Evolutionary conservation across 2,113 vertebrate species (phyloP), one percentile per base, ranked within the genome.

Genomic region (Cavia aperea): DNA sequence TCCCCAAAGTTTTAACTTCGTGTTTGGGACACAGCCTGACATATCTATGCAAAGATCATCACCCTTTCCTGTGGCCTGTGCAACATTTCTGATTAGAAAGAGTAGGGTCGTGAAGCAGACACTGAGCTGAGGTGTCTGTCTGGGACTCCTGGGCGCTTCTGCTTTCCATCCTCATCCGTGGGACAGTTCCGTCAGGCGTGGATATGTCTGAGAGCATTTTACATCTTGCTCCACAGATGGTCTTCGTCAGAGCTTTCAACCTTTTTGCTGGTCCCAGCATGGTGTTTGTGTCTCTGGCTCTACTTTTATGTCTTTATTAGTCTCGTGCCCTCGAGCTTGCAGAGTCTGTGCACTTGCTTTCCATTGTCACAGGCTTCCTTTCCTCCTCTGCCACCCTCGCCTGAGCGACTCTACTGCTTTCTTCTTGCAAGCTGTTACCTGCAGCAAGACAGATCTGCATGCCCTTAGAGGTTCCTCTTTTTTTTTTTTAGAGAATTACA

Each of bases 131-230:
- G 4, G 1, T 24, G 8, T 29, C 63, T 24, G n/a, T 56, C 11
- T 66, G 46, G 62, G 21, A 29, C 1, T 15, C 21, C 19, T 23
- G 10, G 18, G 0, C 6, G 33, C n/a, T 36, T 75, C 36, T 2
- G 5, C 10, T 46, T 82, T 14, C 54, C 51, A 8, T 36, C 77
- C 16, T 85, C 51, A 15, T 33, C 82, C 31, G 0, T 1, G 3
- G 9, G 12, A 79, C 26, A 31, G 60, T 70, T 39, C 43, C 65
- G 12, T 39, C n/a, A 63, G 24, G 82, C 31, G 39, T 56, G 21
- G 56, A 21, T 0, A 1, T 14, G 1, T 26, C 5, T 1, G 0
- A 6, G n/a, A 86, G 33, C 36, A 63, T 51, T 66, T 88, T 29
- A 78, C 58, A 5, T 75, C 39, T 90, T 70, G 51, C 19, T 91